Evolutionary conservation across 2,797 vertebrate genomes (phyloP), one percentile per base, ranked within the genome.

Genomic region (Labroides dimidiatus): DNA sequence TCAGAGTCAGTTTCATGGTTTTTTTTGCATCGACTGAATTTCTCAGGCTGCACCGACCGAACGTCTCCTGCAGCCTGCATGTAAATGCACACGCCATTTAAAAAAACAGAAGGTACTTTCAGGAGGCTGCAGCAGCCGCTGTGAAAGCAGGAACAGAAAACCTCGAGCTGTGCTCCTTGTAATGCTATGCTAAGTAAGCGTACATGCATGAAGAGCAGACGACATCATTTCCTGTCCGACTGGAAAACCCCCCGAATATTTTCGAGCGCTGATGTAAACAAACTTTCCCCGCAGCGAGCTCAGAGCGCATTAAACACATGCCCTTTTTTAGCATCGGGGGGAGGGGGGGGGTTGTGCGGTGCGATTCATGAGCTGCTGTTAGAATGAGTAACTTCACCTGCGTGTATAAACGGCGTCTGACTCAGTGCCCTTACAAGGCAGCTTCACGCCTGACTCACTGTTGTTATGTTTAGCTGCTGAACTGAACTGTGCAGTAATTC

Each of bases 221-320:
- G 57, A 73, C 83, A 82, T 87, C 48, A 80, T 74, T 87, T 89
- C 91, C 89, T 74, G 81, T 88, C 78, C 78, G 69, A 30, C 45
- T 61, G 85, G 89, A 89, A 90, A 90, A 86, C 89, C 70, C 89
- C 89, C 6, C 8, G 30, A 64, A 56, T 69, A 61, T 81, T 77
- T 77, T 45, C 66, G 80, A 57, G 65, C 77, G 1, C 55, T 57
- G 65, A 79, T 80, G 89, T 90, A 89, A 89, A 90, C 88, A 90
- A 73, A 75, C 65, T 53, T 72, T 65, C 52, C 50, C 36, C 41
- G 37, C 48, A 33, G 57, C 57, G 23, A 4, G 17, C 48, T 43
- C 50, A 24, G 52, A 17, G 65, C 36, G 37, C 23, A 10, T 50
- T 15, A 23, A 9, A n/a, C 9, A 45, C 61, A 33, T 55, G 52